Evolutionary conservation across 2,113 vertebrate species (phyloP).

Genomic region (Shinisaurus crocodilurus): DNA sequence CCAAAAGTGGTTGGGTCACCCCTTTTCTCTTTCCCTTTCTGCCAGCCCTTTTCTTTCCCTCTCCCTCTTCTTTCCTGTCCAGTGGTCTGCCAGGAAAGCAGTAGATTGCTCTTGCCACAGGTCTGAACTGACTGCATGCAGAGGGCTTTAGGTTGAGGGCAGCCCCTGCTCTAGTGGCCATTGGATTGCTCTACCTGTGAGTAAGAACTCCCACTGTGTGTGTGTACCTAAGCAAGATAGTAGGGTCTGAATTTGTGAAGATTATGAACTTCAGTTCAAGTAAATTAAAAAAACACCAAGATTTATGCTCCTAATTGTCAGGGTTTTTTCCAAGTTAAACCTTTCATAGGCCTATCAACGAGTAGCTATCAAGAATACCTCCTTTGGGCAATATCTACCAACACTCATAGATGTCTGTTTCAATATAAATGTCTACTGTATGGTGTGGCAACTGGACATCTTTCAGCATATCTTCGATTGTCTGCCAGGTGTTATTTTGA

Average conservation of each 20-base stretch:
- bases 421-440: background rate
- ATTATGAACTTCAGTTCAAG: background rate
- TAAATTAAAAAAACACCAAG: background rate
- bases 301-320: background rate
- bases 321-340: background rate
- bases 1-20: no score
- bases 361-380: background rate
- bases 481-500: background rate
- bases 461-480: background rate
- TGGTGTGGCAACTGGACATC: background rate
- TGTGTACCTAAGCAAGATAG: background rate
- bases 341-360: background rate
- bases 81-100: no score
- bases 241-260: background rate
- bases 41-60: no score
- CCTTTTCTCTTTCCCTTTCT: no score
- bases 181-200: no score
- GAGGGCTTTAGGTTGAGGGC: no score
- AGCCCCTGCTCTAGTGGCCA: no score
- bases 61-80: no score
- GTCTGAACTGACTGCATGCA: no score
- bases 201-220: no score
- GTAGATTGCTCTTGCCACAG: no score
- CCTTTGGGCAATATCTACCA: background rate
- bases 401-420: background rate